Evolutionary conservation across 1,140 invertebrate species (phyloP), one percentile per base, ranked within the genome.

Genomic region (Druon quercuslanigerum): DNA sequence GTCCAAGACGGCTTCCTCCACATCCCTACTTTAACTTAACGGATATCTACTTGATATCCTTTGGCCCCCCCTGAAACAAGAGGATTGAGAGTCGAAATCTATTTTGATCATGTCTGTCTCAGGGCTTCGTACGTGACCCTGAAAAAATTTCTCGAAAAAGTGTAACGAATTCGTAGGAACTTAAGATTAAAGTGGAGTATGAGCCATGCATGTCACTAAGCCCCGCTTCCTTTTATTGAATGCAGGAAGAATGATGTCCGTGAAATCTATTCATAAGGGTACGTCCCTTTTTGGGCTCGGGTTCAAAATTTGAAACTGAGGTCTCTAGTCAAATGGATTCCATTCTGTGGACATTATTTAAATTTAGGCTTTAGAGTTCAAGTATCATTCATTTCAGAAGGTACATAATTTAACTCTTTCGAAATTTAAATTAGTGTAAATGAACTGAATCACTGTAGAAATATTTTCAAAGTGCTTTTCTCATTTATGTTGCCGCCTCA

Each of bases 191-290:
- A 66, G 40, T 66, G 60, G 25, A 66, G 25, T 33, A 66, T 66
- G 60, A 66, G 33, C 60, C 33, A 66, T 66, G 25, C 60, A 66
- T 66, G 60, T 66, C 20, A 66, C 57, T 33, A 33, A 66, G 60
- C 40, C 60, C 6, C 40, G 14, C 16, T 54, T 66, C 16, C 60
- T 66, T 66, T 66, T 66, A 33, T 66, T 11, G 25, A 4, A 66
- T 33, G 6, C n/a, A 13, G 25, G 33, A 66, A 66, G 33, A 40
- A 66, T 66, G 60, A 66, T 66, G 60, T 16, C 60, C 60, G 16
- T 66, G 60, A 66, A 66, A 66, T 66, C 60, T 40, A 66, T 66
- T 66, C 60, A 66, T 66, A 66, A 66, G 60, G 60, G 60, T 8
- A 25, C 16, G 60, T 33, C 14, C 8, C 14, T 8, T 66, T 46